Evolutionary conservation across 2,797 vertebrate species (phyloP).

Genomic region (Sebastes diploproa): DNA sequence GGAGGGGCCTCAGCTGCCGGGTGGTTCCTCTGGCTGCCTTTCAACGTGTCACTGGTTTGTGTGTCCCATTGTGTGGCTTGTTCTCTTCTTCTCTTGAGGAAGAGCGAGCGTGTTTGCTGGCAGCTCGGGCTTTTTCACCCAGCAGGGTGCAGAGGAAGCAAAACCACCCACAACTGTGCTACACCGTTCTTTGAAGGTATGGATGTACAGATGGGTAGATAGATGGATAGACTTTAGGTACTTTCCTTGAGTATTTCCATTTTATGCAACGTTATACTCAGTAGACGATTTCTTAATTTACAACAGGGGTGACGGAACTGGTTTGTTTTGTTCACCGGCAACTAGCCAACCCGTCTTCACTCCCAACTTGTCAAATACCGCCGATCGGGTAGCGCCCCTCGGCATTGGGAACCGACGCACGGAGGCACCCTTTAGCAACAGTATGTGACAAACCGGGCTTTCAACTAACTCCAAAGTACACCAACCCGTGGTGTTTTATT

Average conservation of each 20-base stretch:
- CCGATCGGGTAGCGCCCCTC: no score
- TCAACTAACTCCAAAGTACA: no score
- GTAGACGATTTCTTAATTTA: neutral
- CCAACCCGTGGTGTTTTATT: no score
- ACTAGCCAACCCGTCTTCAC: no score
- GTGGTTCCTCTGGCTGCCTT: slow-evolving; percentile 43
- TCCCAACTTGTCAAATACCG: no score
- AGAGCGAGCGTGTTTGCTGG: slow-evolving; percentile 5
- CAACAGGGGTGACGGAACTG: neutral
- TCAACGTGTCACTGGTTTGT: slow-evolving; percentile 40
- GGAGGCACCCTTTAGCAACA: no score
- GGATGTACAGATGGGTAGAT: neutral
- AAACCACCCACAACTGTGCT: neutral
- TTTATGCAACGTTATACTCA: neutral
- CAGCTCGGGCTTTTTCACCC: slow-evolving; percentile 11
- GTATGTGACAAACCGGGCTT: no score
- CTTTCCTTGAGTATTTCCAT: neutral
- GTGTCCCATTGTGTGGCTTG: slow-evolving; percentile 42
- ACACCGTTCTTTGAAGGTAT: neutral
- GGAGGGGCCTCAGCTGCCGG: slow-evolving; percentile 46
- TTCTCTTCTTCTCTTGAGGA: slow-evolving; percentile 36
- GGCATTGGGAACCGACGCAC: no score
- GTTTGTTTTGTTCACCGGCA: neutral
- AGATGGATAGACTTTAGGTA: neutral
- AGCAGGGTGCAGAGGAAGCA: neutral